Evolutionary conservation across 2,888 invertebrate species (phyloP), one percentile per base, ranked within the genome.

Genomic region (Chirona hameri): DNA sequence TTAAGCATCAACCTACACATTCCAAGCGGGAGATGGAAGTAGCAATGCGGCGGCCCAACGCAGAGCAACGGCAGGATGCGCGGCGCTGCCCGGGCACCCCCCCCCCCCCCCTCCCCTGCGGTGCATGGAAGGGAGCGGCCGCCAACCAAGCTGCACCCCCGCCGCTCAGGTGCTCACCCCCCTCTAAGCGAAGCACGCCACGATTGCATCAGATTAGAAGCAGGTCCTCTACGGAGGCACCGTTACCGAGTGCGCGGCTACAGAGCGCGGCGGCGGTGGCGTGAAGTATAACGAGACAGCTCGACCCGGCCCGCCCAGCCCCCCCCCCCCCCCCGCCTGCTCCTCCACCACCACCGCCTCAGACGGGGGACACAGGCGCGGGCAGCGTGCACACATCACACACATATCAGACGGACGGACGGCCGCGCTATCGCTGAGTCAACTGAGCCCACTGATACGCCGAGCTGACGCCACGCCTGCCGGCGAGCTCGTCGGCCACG

Each of bases 1-100:
- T 76, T 76, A 76, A 27, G 76, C 39, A 46, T 24, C 72, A 10
- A 76, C 76, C 76, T 76, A 76, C 76, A 76, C 76, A 76, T 24
- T 76, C 76, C 46, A 39, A 76, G 76, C 76, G 76, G 76, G 76
- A 46, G 76, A 76, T 7, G 24, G 31, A 31, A 18, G 31, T 15
- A 14, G 31, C 31, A 18, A 31, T 31, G 72, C 72, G 31, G 72
- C 29, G 18, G 18, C 29, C 72, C 31, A 3, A 31, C 72, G 31
- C 65, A 27, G 27, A 69, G 72, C 72, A 31, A 18, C 31, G 27
- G 65, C n/a, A 1, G 65, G 39, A 24, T 7, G 21, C 21, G 24
- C 10, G 65, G 65, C 9, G 65, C 10, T n/a, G 65, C 5, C 65
- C 2, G 12, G 65, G 14, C 65, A 10, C 14, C 18, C 72, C 31